Percentiles rank a stretch among this genome's conserved stretches.
These are phyloP conservation scores for Lysiphlebus fabarum DNA, from an alignment of 1,140 invertebrate genomes.

Conservation along the genomic window DNA sequence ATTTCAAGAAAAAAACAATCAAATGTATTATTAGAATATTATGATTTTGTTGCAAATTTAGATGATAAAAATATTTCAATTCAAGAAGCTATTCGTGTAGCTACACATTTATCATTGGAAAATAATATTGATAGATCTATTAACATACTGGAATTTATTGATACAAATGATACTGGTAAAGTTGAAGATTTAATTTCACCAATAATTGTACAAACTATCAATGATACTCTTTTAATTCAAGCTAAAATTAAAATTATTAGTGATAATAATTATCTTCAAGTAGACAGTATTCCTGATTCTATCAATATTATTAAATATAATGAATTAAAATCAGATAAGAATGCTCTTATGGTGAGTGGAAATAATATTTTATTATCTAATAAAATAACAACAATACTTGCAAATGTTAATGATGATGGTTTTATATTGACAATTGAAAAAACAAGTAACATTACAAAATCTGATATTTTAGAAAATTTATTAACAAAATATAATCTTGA, in stretches of 20 bases:
- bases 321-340: slow-evolving; percentile 60
- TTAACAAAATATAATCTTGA: too few species aligned
- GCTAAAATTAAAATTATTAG: slow-evolving; percentile 55
- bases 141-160: slow-evolving; percentile 67
- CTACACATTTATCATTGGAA: slow-evolving; percentile 75
- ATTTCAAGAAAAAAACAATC: slow-evolving; percentile 76
- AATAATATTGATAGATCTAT: slow-evolving; percentile 68
- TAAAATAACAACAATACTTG: slow-evolving; percentile 27
- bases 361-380: slow-evolving; percentile 31
- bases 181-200: slow-evolving; percentile 53
- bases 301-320: slow-evolving; percentile 60
- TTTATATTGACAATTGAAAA: slow-evolving; percentile 57
- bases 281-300: slow-evolving; percentile 52
- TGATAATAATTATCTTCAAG: slow-evolving; percentile 44
- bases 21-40: slow-evolving; percentile 70
- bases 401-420: slow-evolving; percentile 45
- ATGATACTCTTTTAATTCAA: slow-evolving; percentile 64
- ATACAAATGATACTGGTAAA: slow-evolving; percentile 55
- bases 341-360: slow-evolving; percentile 58
- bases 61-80: slow-evolving; percentile 36
- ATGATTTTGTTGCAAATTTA: slow-evolving; percentile 64
- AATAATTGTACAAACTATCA: slow-evolving; percentile 58
- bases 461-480: too few species aligned
- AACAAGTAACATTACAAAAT: neutral
- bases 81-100: slow-evolving; percentile 56